These are phyloP conservation scores for Morone chrysops DNA, from an alignment of 2,113 vertebrate genomes.

Conservation along the genomic window DNA sequence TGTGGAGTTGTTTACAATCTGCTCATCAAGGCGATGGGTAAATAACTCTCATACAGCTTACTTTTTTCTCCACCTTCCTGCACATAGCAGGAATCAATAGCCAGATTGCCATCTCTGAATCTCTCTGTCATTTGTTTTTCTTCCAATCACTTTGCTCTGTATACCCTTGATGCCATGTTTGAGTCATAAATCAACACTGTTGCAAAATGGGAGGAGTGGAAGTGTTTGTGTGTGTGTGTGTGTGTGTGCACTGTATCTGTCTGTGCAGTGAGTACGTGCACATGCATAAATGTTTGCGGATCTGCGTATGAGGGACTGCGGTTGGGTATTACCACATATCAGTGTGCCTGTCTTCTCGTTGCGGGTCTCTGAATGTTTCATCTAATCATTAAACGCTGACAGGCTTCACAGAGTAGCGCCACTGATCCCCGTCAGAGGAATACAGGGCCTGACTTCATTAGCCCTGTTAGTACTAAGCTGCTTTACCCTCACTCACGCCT, in stretches of 20 bases:
- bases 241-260: background rate
- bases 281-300: slow-evolving; percentile 52
- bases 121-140: slow-evolving; percentile 60
- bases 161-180: slow-evolving; percentile 52
- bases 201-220: slow-evolving; percentile 20
- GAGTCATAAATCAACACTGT: slow-evolving; percentile 63
- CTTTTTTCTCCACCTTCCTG: slow-evolving; percentile 59
- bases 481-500: slow-evolving; percentile 74
- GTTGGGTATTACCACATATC: slow-evolving; percentile 61
- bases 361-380: slow-evolving; percentile 71
- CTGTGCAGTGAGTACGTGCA: slow-evolving; percentile 4
- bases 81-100: slow-evolving; percentile 70
- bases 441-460: slow-evolving; percentile 80
- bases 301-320: slow-evolving; percentile 26
- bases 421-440: slow-evolving; percentile 75
- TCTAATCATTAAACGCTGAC: slow-evolving; percentile 81
- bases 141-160: slow-evolving; percentile 58
- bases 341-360: slow-evolving; percentile 48
- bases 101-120: slow-evolving; percentile 55
- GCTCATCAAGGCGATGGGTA: slow-evolving; percentile 59
- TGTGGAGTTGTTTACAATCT: slow-evolving; percentile 64
- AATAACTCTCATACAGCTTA: slow-evolving; percentile 53
- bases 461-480: slow-evolving; percentile 79
- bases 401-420: slow-evolving; percentile 71
- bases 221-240: background rate